Base-by-base conservation (phyloP, 2,113 vertebrate genomes). In the Brachypodius melanocephalos region DNA sequence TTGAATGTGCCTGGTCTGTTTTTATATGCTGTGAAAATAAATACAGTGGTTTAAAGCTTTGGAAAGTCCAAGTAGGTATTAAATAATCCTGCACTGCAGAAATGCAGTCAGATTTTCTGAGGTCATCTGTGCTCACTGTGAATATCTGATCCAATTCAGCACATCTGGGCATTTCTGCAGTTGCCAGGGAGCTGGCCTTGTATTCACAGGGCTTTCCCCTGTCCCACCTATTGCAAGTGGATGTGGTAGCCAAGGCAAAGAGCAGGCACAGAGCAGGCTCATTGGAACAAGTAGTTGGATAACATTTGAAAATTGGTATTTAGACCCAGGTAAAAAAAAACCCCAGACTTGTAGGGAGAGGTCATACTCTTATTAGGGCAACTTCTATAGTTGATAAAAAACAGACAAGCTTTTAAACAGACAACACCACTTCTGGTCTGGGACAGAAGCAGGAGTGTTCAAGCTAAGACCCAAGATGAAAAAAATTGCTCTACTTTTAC, bases 21-120 rank as follows among this genome's bases (percentile, higher is more conserved):
- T 97, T 92, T 77, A 24, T 28, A 46, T 15, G 25, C 54, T 76
- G 32, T 91, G 76, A 93, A 96, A 94, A 87, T 72, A 94, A 78
- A 91, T 82, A 42, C 21, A 72, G 88, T 57, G 54, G 92, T 93
- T 82, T 85, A 81, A 95, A 93, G 40, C 62, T 29, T 49, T 76
- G 49, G 62, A 49, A 92, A 85, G 17, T 71, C n/a, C 28, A 69
- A 93, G 55, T 26, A 76, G 32, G 20, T 88, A 72, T 76, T 75
- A 88, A 95, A 85, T 67, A 86, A 15, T 65, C 49, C 74, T 61
- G 81, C 28, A 63, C 32, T 73, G 49, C 65, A 71, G 57, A 87
- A 96, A 87, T 43, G 34, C 22, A n/a, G 28, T 59, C 51, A 90
- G 38, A 74, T 48, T 94, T 82, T 87, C 72, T 92, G 67, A 87